Base-by-base conservation (phyloP, 2,888 invertebrate genomes). In the Rhingia campestris region DNA sequence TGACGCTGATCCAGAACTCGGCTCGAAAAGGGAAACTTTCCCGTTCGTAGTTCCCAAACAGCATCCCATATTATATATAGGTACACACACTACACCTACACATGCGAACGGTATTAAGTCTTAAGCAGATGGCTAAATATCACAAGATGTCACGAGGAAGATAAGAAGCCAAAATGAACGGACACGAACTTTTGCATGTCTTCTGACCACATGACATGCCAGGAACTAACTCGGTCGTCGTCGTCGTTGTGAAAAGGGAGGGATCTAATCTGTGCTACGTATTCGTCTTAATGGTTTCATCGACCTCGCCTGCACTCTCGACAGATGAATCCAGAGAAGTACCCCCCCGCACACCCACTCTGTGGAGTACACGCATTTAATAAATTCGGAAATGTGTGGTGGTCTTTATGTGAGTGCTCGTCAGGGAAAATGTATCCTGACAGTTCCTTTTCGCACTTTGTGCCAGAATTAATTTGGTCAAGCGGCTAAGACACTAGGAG, bases 401-500 rank as follows among this genome's bases (percentile, higher is more conserved):
- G 14, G 4, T 41, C 12, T 9, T 41, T 53, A 7, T 54, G 33
- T n/a, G 39, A 58, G 12, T 41, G 35, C 41, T 35, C 56, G 47
- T 35, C 12, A 59, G 35, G 33, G 14, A 61, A 59, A 58, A 70
- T 22, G 22, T 22, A 22, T 81, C 70, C 75, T 75, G 81, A 75
- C 81, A 76, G 72, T 61, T 10, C 64, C 72, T 72, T 72, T 76
- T 76, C 72, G 76, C 70, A 72, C 70, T 76, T 61, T 67, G 59
- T 67, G 66, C 66, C 61, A 66, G 72, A 72, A 73, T 77, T 81
- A 81, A 76, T 61, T 61, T 35, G 32, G 69, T 45, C 39, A n/a
- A 56, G 54, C 47, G 53, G 59, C 58, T 75, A 51, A 59, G 61
- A 59, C 54, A 61, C 32, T 5, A 37, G 10, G 33, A 35, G 45